Conservation (phyloP, 2,113 vertebrate species). For the Picathartes gymnocephalus region DNA sequence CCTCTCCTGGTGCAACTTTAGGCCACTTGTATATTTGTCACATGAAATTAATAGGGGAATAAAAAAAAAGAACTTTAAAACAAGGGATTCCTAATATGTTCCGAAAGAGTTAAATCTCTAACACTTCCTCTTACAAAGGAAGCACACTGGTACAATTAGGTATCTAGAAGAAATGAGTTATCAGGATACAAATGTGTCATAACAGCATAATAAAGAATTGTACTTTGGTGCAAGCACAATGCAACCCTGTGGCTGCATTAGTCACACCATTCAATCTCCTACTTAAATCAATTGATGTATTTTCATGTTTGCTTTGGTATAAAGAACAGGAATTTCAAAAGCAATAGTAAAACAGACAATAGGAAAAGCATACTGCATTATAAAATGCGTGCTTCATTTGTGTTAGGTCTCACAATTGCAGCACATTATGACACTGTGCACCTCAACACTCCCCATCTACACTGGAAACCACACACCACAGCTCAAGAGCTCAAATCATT, state of each 20-base stretch:
- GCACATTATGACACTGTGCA: neutral
- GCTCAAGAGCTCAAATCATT: neutral
- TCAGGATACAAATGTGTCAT: neutral
- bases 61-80: neutral
- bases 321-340: neutral
- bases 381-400: neutral
- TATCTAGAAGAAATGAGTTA: neutral
- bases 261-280: neutral
- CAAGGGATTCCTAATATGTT: neutral
- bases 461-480: neutral
- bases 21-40: neutral
- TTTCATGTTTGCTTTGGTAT: neutral
- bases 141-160: neutral
- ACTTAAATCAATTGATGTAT: neutral
- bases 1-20: neutral
- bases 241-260: neutral
- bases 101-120: neutral
- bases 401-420: neutral
- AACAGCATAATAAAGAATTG: neutral
- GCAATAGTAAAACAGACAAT: neutral
- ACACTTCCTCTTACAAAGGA: neutral
- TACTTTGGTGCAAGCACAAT: neutral
- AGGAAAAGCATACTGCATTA: neutral
- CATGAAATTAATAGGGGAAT: neutral
- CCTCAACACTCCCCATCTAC: neutral